A percentile compares a stretch with the other conserved stretches of the same genome.
Conservation (phyloP, 1,140 invertebrate genomes). For the Rhopalosiphum maidis region DNA sequence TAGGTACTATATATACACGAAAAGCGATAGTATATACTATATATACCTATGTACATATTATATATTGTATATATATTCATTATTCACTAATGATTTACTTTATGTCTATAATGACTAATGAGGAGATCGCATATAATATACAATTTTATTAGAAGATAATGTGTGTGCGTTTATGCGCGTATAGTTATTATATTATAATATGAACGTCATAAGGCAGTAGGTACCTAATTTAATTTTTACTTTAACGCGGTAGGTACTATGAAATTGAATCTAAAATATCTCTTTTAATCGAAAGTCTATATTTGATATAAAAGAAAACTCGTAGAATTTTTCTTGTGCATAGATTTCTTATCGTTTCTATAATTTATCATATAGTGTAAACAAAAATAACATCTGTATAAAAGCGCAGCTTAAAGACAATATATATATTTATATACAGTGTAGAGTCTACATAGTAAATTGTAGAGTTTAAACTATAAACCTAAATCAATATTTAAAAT, state of each 20-base stretch:
- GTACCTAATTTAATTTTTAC: too few species aligned
- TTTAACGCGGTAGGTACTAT: too few species aligned
- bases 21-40: background rate
- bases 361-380: background rate
- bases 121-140: background rate
- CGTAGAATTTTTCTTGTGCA: background rate
- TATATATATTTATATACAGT: background rate
- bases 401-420: background rate
- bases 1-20: background rate
- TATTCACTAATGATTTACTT: background rate
- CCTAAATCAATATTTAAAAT: background rate
- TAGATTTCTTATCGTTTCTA: background rate
- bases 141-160: background rate
- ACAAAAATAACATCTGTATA: too few species aligned
- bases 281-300: background rate
- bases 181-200: too few species aligned
- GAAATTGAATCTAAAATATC: background rate
- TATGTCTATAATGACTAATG: constrained; percentile 1
- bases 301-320: background rate
- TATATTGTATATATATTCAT: background rate
- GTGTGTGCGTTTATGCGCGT: background rate
- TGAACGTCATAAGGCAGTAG: too few species aligned
- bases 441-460: background rate
- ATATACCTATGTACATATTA: too few species aligned
- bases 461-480: background rate